Percentiles rank a stretch among this genome's conserved stretches.
These are phyloP conservation scores for Turritopsis dohrnii DNA, from an alignment of 30 jellyfish, hydroid and myxozoan genomes.

Conservation along the genomic window DNA sequence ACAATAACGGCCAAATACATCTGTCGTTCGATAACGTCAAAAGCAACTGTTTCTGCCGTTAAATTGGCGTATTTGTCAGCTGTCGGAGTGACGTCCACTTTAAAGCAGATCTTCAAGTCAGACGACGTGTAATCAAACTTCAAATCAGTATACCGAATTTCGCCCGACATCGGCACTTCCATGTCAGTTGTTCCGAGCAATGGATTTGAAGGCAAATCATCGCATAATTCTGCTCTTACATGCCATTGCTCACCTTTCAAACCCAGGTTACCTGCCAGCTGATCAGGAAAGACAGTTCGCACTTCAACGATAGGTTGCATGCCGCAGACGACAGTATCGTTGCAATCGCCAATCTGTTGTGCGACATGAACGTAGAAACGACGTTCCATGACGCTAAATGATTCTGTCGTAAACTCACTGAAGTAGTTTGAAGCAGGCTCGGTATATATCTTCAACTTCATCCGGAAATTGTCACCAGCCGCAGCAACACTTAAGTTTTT, in stretches of 20 bases:
- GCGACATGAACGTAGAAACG: conserved; percentile 45
- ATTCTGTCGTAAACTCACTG: conserved; percentile 15
- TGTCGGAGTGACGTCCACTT: conserved; percentile 42
- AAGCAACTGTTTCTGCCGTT: neutral
- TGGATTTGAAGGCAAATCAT: conserved; percentile 47
- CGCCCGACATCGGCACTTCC: conserved; percentile 56
- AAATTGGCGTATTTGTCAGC: conserved; percentile 34
- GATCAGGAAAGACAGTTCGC: conserved; percentile 56
- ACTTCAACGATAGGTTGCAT: conserved; percentile 67
- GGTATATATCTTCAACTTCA: conserved; percentile 33
- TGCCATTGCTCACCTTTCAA: conserved; percentile 68
- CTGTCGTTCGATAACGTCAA: conserved; percentile 55
- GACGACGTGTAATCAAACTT: conserved; percentile 53
- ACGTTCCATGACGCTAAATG: conserved; percentile 64
- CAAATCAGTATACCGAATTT: conserved; percentile 43
- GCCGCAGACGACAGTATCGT: conserved; percentile 82
- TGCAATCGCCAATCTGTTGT: conserved; percentile 77
- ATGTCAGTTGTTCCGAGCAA: conserved; percentile 7
- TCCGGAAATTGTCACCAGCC: conserved; percentile 57
- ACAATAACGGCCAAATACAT: conserved; percentile 51
- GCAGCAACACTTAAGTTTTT: conserved; percentile 51
- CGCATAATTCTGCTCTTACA: conserved; percentile 48
- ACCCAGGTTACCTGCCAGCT: conserved; percentile 68
- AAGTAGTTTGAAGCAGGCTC: conserved; percentile 56
- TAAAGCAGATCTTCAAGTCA: conserved; percentile 38